Conservation (phyloP, 2,113 vertebrate species). For the Dasyurus viverrinus region DNA sequence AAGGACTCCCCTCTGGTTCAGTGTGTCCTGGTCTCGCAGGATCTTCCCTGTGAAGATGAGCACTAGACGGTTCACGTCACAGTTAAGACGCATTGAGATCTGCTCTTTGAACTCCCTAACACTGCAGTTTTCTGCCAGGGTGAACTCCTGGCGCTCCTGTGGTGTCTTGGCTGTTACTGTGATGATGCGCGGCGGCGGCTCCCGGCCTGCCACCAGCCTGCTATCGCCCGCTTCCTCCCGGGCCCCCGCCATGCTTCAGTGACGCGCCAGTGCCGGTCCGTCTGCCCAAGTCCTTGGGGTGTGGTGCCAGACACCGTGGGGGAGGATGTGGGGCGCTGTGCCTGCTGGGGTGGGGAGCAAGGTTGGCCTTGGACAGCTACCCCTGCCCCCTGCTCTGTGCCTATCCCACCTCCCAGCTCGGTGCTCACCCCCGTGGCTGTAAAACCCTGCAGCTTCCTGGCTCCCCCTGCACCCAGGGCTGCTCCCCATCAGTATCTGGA, state of each 20-base stretch:
- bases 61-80: conserved; percentile 52
- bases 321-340: conserved; percentile 58
- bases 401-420: conserved; percentile 44
- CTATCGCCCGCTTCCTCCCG: conserved; percentile 72
- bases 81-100: conserved; percentile 69
- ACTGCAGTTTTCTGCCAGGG: conserved; percentile 71
- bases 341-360: conserved; percentile 71
- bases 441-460: conserved; percentile 42
- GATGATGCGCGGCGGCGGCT: conserved; percentile 51
- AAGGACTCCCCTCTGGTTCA: conserved; percentile 65
- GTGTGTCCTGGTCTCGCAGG: conserved; percentile 71
- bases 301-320: conserved; percentile 62
- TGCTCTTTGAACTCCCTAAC: conserved; percentile 69
- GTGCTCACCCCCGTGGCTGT: background rate
- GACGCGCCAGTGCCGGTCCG: conserved; percentile 39
- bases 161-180: conserved; percentile 71
- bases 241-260: conserved; percentile 60
- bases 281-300: background rate
- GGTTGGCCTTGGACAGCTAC: conserved; percentile 53
- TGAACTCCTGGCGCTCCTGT: conserved; percentile 70
- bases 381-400: conserved; percentile 40
- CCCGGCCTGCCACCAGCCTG: conserved; percentile 54
- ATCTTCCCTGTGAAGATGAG: conserved; percentile 76
- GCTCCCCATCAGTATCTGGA: background rate
- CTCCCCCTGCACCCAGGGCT: conserved; percentile 33